These are phyloP conservation scores for Leptogaster cylindrica DNA, from an alignment of 2,888 invertebrate species.

Conservation along the genomic window DNA sequence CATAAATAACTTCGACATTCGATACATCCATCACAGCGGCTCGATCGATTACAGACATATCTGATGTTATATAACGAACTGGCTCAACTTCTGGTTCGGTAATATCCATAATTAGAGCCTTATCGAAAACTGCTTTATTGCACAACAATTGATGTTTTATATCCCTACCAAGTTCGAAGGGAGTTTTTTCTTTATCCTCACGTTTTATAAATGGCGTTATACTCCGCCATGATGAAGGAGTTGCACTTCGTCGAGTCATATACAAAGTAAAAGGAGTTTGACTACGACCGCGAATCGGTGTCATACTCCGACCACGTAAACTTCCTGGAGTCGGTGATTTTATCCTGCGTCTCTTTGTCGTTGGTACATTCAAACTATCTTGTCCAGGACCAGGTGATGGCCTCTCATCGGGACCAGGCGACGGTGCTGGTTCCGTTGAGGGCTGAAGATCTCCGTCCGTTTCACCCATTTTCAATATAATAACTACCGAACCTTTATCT, in stretches of 20 bases:
- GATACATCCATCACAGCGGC: slow-evolving; percentile 63
- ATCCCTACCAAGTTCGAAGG: slow-evolving; percentile 60
- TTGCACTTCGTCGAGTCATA: slow-evolving; percentile 60
- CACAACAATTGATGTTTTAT: slow-evolving; percentile 58
- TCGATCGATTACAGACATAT: slow-evolving; percentile 62
- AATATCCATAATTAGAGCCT: slow-evolving; percentile 61
- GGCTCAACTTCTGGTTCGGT: slow-evolving; percentile 57
- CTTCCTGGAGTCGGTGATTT: slow-evolving; percentile 61
- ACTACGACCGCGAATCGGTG: slow-evolving; percentile 61
- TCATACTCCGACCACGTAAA: slow-evolving; percentile 60
- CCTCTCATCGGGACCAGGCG: slow-evolving; percentile 51
- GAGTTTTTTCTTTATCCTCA: slow-evolving; percentile 61
- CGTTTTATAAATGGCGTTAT: slow-evolving; percentile 62
- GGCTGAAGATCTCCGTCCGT: slow-evolving; percentile 59
- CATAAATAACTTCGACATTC: slow-evolving; percentile 62
- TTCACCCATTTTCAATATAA: slow-evolving; percentile 59
- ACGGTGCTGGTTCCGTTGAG: slow-evolving; percentile 55
- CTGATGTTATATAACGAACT: slow-evolving; percentile 62
- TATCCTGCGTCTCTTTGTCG: slow-evolving; percentile 58
- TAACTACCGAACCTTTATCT: slow-evolving; percentile 47
- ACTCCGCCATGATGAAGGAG: slow-evolving; percentile 61
- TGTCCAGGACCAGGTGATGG: slow-evolving; percentile 54
- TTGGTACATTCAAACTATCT: slow-evolving; percentile 58
- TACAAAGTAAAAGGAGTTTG: slow-evolving; percentile 60
- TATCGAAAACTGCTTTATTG: slow-evolving; percentile 61